Base-by-base conservation (phyloP, 2,113 vertebrate species). In the Semnornis frantzii region DNA sequence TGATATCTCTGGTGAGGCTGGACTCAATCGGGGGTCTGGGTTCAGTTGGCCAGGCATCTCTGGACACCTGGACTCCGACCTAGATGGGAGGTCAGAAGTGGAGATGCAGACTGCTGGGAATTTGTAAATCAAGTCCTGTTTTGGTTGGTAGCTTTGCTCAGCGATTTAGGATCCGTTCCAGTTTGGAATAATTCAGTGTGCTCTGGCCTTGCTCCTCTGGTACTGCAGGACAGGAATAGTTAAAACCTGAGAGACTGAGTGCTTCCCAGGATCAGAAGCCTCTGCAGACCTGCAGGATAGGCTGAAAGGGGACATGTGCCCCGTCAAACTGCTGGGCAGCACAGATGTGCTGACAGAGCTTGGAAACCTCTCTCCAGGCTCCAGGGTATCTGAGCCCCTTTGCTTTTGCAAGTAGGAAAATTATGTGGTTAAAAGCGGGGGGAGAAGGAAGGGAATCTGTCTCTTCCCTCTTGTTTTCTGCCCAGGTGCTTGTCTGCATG, bases 391-490 rank as follows among this genome's bases (percentile, higher is more conserved):
- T 63, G 27, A 93, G 28, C 17, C 23, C n/a, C 44, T 80, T 82
- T 77, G 66, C 59, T 94, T 93, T 84, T 77, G 63, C 46, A 48
- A 80, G 39, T 37, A 85, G 78, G 85, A 94, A 86, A 94, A 80
- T 50, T 3, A 71, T 87, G 70, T 79, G 85, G 58, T 65, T 86
- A 52, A 85, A 76, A 82, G 33, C 66, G 46, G 20, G 17, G 34
- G 42, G 25, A 84, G 63, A 91, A 76, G 58, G 31, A 27, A 79
- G 18, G 12, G 80, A 78, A 59, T n/a, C 39, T 12, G 58, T 86
- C 58, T 90, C 31, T 58, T 84, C 54, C 50, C 25, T 86, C 25
- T 73, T 74, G 10, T 85, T 79, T 44, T 86, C 42, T 86, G 46
- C 55, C 60, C 70, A 52, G 85, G 60, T 94, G 74, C 48, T 64